Base-by-base conservation (phyloP, 37 sponge, comb jelly and placozoan species). In the Corticium candelabrum region DNA sequence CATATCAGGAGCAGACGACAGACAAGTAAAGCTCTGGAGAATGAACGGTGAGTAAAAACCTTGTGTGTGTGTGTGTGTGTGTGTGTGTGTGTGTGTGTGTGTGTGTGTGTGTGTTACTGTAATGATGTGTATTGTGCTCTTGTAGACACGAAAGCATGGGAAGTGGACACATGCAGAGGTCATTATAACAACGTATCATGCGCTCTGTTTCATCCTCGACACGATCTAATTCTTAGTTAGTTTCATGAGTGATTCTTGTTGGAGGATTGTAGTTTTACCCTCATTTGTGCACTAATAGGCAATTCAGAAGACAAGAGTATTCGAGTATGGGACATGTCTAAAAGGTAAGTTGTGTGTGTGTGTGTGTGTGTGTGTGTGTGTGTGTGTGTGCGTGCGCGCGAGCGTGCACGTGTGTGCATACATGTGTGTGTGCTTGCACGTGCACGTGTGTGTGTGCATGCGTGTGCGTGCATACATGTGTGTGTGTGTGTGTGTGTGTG, bases 101-200 rank as follows among this genome's bases (percentile, higher is more conserved):
- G 39, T 7, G 83, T 68, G 77, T 62, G 39, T 50, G 21, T 27
- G 11, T 50, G 21, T 27, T 50, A 27, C 11, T 27, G 15, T 27
- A 50, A 50, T 11, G 21, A 50, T 21, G 62, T 11, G 62, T 11
- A 27, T 50, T 76, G 3, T 37, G 40, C 75, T 79, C 7, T 21
- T 40, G 32, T 81, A 88, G 98, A 97, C 79, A 81, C 92, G 40
- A 91, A 85, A 72, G 99, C 99, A 0, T 97, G 99, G 95, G 99
- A 94, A 78, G 99, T 97, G 72, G 99, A 97, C 80, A 94, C 99
- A 34, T 97, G 99, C 62, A 70, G 99, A 38, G 99, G 99, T 32
- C 99, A 97, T 79, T 97, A 88, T 84, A 97, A 93, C 82, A 97
- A 97, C 80, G 99, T 97, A 41, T 90, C 90, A 79, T 87, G 90